Conservation (phyloP, 2,797 vertebrate genomes). For the Pseudomugil gertrudae region DNA sequence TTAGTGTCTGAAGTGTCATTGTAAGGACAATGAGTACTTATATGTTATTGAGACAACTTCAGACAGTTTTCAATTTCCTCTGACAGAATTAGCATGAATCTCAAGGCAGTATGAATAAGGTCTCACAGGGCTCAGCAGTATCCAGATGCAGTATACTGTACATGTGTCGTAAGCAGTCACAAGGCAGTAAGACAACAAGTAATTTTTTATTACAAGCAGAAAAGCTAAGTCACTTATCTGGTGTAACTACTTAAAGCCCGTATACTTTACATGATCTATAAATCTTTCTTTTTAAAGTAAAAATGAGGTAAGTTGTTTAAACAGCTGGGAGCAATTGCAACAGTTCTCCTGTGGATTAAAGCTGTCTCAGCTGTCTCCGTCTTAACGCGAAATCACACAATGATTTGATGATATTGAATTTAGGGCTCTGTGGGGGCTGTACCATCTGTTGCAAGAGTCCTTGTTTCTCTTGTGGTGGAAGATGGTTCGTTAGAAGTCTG, state of each 20-base stretch:
- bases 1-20: slow-evolving; percentile 10
- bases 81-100: slow-evolving; percentile 6
- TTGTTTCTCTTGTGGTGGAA: slow-evolving; percentile 22
- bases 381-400: slow-evolving; percentile 14
- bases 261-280: neutral
- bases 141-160: neutral
- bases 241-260: too few relatives aligned
- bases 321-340: slow-evolving; percentile 15
- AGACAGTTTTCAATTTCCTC: slow-evolving; percentile 21
- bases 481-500: slow-evolving; percentile 14
- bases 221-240: neutral
- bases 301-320: slow-evolving; percentile 10
- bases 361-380: slow-evolving; percentile 14
- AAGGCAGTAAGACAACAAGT: neutral
- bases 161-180: neutral
- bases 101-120: neutral
- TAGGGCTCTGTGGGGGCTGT: slow-evolving; percentile 6
- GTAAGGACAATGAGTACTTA: slow-evolving; percentile 23
- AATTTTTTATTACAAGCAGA: neutral
- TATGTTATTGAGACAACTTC: slow-evolving; percentile 30
- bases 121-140: neutral
- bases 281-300: neutral
- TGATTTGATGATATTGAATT: slow-evolving; percentile 24
- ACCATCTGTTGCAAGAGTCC: slow-evolving; percentile 26
- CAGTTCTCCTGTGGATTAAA: slow-evolving; percentile 5